A percentile compares a stretch with the other conserved stretches of the same genome.
These are phyloP conservation scores for Tenrec ecaudatus DNA, from an alignment of 2,113 vertebrate genomes.

Conservation along the genomic window DNA sequence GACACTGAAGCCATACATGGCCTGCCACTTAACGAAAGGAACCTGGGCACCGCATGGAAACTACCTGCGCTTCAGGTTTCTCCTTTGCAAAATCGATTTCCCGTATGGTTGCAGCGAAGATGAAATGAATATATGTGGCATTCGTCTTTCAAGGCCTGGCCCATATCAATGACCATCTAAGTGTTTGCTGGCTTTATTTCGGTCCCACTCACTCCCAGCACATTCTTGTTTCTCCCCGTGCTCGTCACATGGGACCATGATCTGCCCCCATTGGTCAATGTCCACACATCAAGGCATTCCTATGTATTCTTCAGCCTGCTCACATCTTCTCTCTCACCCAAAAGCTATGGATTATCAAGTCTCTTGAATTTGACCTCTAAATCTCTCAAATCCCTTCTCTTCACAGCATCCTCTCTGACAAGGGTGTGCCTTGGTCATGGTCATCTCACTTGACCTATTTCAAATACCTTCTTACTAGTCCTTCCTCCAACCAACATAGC, in stretches of 20 bases:
- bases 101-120: background rate
- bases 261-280: background rate
- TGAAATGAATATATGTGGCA: background rate
- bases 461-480: background rate
- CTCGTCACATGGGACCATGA: background rate
- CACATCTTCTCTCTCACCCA: background rate
- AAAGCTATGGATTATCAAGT: background rate
- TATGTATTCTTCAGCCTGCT: background rate
- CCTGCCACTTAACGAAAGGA: slow-evolving; percentile 19
- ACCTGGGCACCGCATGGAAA: background rate
- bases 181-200: background rate
- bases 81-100: background rate
- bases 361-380: slow-evolving; percentile 31
- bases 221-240: background rate
- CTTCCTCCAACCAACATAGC: background rate
- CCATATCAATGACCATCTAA: background rate
- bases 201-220: background rate
- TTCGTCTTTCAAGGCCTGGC: background rate
- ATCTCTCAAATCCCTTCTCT: background rate
- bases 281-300: background rate
- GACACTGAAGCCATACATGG: background rate
- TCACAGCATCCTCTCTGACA: background rate
- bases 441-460: background rate
- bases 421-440: background rate
- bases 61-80: background rate